Base-by-base conservation (phyloP, 2,113 vertebrate genomes). In the Myanophis thanlyinensis region DNA sequence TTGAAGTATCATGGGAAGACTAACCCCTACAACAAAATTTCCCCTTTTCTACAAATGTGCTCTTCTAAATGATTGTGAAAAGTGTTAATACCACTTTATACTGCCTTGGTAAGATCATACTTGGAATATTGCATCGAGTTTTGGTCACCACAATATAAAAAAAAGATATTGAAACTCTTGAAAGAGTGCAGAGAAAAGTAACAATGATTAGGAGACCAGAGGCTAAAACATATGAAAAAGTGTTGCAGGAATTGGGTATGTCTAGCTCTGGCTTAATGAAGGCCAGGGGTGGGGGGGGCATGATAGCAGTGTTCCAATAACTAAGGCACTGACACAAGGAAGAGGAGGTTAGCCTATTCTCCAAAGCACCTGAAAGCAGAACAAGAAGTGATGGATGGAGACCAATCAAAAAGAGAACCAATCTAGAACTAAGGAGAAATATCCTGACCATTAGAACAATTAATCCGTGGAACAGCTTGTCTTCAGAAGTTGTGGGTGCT, bases 261-360 rank as follows among this genome's bases (percentile, higher is more conserved):
- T n/a, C 30, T 67, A 67, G 2, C n/a, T n/a, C 30, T 67, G n/a
- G 2, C n/a, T n/a, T n/a, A 35, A 67, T 67, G 30, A n/a, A 67
- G 23, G 25, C 12, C 3, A 3, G 12, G 51, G 3, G 12, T 4
- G 0, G 1, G 0, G 11, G 30, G 12, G 23, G 23, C 59, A n/a
- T 62, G 59, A 30, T 30, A 67, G 30, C 30, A n/a, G 1, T 15
- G 30, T n/a, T 35, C 12, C 30, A 67, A n/a, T n/a, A 67, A n/a
- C 62, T 67, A 15, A 67, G 30, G 12, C 30, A 30, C 12, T 67
- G 30, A 6, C 22, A 8, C 22, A 54, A 54, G 23, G 22, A 25
- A 54, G 22, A n/a, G n/a, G n/a, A n/a, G n/a, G n/a, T n/a, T n/a
- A n/a, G n/a, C n/a, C n/a, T n/a, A n/a, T n/a, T n/a, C n/a, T n/a